Conservation (phyloP, 1,140 invertebrate genomes). For the Nixonia krombeini region DNA sequence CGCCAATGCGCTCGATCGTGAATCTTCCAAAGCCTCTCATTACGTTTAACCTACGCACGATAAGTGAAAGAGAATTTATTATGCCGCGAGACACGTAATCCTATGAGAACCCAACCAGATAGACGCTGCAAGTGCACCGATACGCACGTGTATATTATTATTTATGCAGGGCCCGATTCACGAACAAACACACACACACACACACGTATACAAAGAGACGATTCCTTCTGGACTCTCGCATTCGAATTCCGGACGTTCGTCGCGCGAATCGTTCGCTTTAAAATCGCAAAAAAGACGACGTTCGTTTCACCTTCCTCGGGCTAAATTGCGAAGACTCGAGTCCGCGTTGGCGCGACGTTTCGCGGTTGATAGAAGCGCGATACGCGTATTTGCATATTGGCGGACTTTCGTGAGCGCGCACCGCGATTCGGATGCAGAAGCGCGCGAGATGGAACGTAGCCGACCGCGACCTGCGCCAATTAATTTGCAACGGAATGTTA, state of each 20-base stretch:
- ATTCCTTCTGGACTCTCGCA: no score
- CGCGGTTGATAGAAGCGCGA: not conserved
- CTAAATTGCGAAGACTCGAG: no score
- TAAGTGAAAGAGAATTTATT: constrained; percentile 26
- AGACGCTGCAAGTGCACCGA: constrained; percentile 5
- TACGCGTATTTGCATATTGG: constrained; percentile 12
- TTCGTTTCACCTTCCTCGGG: no score
- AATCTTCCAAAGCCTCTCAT: constrained; percentile 52
- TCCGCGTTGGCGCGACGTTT: no score
- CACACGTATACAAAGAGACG: no score
- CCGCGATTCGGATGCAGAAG: not conserved
- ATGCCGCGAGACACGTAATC: constrained; percentile 32
- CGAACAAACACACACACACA: no score
- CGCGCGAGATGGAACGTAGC: not conserved
- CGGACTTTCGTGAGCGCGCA: constrained; percentile 13
- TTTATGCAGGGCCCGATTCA: no score
- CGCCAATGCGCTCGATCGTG: constrained; percentile 51
- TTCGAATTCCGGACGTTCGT: no score
- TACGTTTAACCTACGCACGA: constrained; percentile 45
- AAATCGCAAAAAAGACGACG: no score
- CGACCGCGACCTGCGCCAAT: not conserved
- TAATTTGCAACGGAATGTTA: not conserved
- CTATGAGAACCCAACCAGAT: constrained; percentile 13
- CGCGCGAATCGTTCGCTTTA: no score
- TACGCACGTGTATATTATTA: constrained; percentile 2